Evolutionary conservation across 2,113 vertebrate species (phyloP), one percentile per base, ranked within the genome.

Genomic region (Plotosus lineatus): DNA sequence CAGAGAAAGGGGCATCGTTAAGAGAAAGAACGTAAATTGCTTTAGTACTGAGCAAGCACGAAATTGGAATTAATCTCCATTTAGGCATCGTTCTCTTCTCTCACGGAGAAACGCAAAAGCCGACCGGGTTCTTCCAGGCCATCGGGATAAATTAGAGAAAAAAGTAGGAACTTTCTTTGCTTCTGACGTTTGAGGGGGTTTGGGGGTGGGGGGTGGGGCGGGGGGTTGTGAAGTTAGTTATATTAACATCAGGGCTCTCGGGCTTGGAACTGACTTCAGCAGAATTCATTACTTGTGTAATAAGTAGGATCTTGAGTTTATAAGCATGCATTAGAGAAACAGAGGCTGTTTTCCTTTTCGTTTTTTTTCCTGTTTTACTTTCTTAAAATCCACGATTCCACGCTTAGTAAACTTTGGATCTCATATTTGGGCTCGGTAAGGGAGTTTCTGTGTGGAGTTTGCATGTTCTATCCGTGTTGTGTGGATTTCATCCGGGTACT

Each of bases 1-100:
- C 98, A 99, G 96, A 93, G 95, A 96, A 95, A 96, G 95, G 94
- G 88, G 95, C 73, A 96, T 98, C 96, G 96, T 98, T 98, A 98
- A 96, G 97, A 98, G 97, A 98, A 97, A 95, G 95, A 97, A 98
- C 98, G 98, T 98, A 99, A 99, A 99, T 99, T 98, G 95, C 97
- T 98, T 99, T 98, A 98, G 97, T 98, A 98, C 97, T 97, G 98
- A 99, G 97, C 96, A 97, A 98, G 98, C 97, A 99, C 46, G 95
- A 99, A 94, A 98, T 97, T 95, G 95, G 96, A 98, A 99, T 99
- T 98, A 99, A 99, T 99, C 96, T 99, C 95, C 96, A 98, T 98
- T 98, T 98, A 96, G 96, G 92, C 96, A 97, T 97, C 95, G 96
- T 96, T 95, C 94, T 94, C 73, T 46, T 42, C 48, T 97, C 95